Conservation (phyloP, 2,113 vertebrate genomes). For the Cyanoramphus novaezelandiae region DNA sequence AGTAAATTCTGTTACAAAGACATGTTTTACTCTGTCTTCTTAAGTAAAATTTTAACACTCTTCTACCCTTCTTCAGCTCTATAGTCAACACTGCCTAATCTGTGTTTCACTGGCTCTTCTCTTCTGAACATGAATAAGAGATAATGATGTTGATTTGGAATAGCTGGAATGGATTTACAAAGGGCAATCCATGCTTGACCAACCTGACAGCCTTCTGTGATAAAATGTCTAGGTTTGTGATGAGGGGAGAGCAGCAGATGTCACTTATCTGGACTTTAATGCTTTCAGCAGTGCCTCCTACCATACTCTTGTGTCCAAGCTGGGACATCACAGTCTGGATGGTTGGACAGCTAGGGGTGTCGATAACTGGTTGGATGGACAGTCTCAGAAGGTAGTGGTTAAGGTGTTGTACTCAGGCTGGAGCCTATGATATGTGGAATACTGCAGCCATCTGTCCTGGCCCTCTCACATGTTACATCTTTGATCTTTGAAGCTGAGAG, state of each 20-base stretch:
- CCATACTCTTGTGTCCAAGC: background rate
- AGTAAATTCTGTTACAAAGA: background rate
- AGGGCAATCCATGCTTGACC: background rate
- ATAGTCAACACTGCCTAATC: background rate
- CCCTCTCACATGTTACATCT: background rate
- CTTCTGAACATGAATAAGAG: background rate
- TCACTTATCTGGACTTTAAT: background rate
- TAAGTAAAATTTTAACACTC: background rate
- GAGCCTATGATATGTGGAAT: rapidly evolving
- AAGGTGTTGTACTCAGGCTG: background rate
- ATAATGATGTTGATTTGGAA: background rate
- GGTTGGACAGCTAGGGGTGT: background rate
- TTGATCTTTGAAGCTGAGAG: background rate
- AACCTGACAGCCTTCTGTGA: background rate
- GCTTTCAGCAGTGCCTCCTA: background rate
- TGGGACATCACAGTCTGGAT: background rate
- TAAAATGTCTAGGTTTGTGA: background rate
- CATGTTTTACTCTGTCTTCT: background rate
- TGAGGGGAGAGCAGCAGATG: background rate
- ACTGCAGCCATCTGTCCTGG: background rate
- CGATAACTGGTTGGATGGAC: background rate
- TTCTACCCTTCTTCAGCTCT: background rate
- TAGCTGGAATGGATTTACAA: background rate
- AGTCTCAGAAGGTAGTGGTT: background rate
- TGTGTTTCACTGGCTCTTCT: background rate